A percentile compares a stretch with the other conserved stretches of the same genome.
phyloP scores from a whole-genome alignment of 1,140 invertebrate species.

The Macrobrachium rosenbergii region DNA sequence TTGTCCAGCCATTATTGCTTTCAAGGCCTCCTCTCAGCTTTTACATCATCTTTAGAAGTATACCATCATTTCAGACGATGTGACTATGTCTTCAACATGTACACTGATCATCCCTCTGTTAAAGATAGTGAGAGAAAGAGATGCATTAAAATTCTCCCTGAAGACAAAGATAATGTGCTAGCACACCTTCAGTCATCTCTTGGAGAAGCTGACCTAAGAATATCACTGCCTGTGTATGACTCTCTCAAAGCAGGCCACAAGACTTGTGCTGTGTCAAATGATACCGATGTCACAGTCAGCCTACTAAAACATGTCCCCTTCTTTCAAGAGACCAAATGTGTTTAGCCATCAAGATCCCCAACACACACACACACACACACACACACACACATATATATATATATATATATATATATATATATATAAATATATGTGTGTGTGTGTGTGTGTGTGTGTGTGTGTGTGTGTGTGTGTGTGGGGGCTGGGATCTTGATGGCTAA shows the following conservation, averaged over 20 bases:
- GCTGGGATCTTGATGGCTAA: too few species aligned
- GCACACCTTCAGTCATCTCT: not conserved
- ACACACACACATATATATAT: too few species aligned
- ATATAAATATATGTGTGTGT: too few species aligned
- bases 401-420: too few species aligned
- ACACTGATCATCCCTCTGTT: not conserved
- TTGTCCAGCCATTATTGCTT: not conserved
- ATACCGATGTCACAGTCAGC: not conserved
- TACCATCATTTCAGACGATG: not conserved
- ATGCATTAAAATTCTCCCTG: not conserved
- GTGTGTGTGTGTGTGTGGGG: too few species aligned
- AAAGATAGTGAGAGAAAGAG: not conserved
- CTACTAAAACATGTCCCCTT: not conserved
- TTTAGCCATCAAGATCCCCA: too few species aligned
- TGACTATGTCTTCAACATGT: too few species aligned
- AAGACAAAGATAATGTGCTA: not conserved
- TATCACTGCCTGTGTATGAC: not conserved
- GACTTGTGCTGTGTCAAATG: not conserved
- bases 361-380: too few species aligned
- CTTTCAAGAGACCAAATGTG: slow-evolving; percentile 16
- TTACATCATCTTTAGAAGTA: not conserved
- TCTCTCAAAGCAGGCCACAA: not conserved
- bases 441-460: too few species aligned
- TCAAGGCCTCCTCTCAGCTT: not conserved
- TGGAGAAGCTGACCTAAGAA: slow-evolving; percentile 10